These are phyloP conservation scores for Pseudopodoces humilis DNA, from an alignment of 2,113 vertebrate genomes.

Conservation along the genomic window DNA sequence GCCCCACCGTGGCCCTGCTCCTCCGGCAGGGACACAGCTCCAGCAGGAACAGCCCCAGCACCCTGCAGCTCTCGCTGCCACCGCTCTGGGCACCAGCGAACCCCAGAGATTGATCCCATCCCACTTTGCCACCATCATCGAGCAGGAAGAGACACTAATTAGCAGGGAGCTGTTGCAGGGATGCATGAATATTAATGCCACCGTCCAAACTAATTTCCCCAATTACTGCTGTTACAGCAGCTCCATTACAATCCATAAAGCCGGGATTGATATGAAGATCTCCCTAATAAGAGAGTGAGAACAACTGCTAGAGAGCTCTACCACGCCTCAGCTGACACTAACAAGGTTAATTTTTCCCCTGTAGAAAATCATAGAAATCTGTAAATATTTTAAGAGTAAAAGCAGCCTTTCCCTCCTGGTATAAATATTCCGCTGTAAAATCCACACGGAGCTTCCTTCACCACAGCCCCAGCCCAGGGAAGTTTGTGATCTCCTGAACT, in stretches of 20 bases:
- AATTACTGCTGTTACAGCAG: slow-evolving; percentile 54
- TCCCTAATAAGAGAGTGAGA: not conserved
- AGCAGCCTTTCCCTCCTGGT: not conserved
- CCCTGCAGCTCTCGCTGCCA: fast-evolving
- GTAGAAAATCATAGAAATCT: not conserved
- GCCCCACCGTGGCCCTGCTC: not conserved
- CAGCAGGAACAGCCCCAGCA: fast-evolving
- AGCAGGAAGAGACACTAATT: slow-evolving; percentile 20
- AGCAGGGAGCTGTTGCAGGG: slow-evolving; percentile 34
- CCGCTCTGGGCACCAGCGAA: not conserved
- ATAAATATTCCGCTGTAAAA: not conserved
- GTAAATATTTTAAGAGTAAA: not conserved
- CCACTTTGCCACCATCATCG: not conserved
- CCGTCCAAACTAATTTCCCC: slow-evolving; percentile 54
- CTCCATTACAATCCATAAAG: slow-evolving; percentile 47
- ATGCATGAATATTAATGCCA: slow-evolving; percentile 63
- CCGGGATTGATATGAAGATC: not conserved
- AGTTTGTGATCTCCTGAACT: not conserved
- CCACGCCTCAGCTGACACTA: not conserved
- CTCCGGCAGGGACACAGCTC: fast-evolving
- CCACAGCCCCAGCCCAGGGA: fast-evolving
- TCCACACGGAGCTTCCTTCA: not conserved
- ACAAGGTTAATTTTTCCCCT: not conserved
- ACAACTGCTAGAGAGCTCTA: not conserved
- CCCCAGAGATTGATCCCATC: not conserved